A percentile compares a stretch with the other conserved stretches of the same genome.
These are phyloP conservation scores for Thereva nobilitata DNA, from an alignment of 2,888 invertebrate species.

Conservation along the genomic window DNA sequence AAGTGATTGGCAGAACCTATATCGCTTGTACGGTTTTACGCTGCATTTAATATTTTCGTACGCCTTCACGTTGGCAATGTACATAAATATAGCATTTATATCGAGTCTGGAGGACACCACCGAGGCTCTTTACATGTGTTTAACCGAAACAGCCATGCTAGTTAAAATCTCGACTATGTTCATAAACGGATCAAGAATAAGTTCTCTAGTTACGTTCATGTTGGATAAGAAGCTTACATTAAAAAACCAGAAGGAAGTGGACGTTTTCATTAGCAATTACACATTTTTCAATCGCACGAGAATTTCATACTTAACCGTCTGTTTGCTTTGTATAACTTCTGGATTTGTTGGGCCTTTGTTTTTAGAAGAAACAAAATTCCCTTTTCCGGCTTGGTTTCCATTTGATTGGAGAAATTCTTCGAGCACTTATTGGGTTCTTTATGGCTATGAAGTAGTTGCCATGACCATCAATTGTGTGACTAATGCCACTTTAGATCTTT, in stretches of 20 bases:
- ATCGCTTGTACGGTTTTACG: constrained; percentile 4
- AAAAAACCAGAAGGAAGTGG: constrained; percentile 39
- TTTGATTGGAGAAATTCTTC: constrained; percentile 48
- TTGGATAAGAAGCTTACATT: constrained; percentile 33
- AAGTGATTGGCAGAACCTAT: constrained; percentile 3
- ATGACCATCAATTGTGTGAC: constrained; percentile 45
- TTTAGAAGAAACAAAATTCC: constrained; percentile 43
- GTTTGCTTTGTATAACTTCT: constrained; percentile 3
- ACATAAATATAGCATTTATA: constrained; percentile 36
- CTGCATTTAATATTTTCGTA: constrained; percentile 10
- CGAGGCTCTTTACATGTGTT: constrained; percentile 49
- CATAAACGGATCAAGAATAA: constrained; percentile 40
- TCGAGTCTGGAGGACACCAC: constrained; percentile 47
- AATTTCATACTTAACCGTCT: constrained; percentile 5
- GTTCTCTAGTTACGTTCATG: constrained; percentile 44
- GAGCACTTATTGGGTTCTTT: constrained; percentile 46
- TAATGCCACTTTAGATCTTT: constrained; percentile 48
- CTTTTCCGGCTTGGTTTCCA: constrained; percentile 50
- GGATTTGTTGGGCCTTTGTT: constrained; percentile 9
- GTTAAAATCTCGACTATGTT: constrained; percentile 50
- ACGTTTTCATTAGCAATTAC: constrained; percentile 2
- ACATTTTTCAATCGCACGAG: constrained; percentile 7
- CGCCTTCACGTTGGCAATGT: constrained; percentile 11
- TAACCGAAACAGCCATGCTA: constrained; percentile 47
- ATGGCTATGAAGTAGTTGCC: constrained; percentile 47